A percentile compares a stretch with the other conserved stretches of the same genome.
These are phyloP conservation scores for Pyrrhura leucotis DNA, from an alignment of 2,797 vertebrate species.

Conservation along the genomic window DNA sequence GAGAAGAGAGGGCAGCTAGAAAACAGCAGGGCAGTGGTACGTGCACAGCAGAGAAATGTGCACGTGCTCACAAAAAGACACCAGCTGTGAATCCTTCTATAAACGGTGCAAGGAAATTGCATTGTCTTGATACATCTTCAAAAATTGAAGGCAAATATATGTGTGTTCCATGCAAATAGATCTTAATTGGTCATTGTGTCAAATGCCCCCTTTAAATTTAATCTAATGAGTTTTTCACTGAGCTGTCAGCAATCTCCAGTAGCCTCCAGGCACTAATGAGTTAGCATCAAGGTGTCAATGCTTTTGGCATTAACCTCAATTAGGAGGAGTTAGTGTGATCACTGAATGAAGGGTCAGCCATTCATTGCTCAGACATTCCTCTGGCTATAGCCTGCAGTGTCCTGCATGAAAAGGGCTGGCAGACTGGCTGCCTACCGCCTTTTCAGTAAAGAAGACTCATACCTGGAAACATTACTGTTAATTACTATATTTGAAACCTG, in stretches of 20 bases:
- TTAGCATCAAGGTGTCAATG: constrained; percentile 49
- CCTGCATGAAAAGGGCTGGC: background rate
- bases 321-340: constrained; percentile 43
- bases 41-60: background rate
- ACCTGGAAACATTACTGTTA: background rate
- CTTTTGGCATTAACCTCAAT: constrained; percentile 62
- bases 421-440: background rate
- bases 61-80: background rate
- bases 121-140: background rate
- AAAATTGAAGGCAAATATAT: background rate
- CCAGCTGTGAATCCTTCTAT: background rate
- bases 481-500: constrained; percentile 2
- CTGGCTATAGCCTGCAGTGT: background rate
- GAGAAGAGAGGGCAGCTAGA: background rate
- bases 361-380: constrained; percentile 27
- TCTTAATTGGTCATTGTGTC: background rate
- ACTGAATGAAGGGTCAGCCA: constrained; percentile 6
- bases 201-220: background rate
- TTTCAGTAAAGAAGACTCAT: background rate
- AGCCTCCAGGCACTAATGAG: constrained; percentile 46
- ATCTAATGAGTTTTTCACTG: background rate
- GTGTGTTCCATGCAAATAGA: background rate
- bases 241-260: background rate
- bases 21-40: background rate
- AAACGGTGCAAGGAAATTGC: background rate